Evolutionary conservation across 1,140 invertebrate genomes (phyloP).

Genomic region (Orchestia grillus): DNA sequence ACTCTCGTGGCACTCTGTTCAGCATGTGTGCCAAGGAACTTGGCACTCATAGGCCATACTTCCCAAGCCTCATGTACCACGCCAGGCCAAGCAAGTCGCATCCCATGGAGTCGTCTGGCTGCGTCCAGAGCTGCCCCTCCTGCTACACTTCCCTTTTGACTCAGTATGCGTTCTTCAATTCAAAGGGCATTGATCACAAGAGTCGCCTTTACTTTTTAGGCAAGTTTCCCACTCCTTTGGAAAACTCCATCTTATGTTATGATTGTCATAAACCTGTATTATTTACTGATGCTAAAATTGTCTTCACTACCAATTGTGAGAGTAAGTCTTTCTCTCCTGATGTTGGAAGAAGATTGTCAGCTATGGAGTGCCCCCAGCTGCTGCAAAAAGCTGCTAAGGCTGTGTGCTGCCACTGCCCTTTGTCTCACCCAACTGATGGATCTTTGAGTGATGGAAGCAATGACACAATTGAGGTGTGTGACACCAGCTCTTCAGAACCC

Average conservation of each 20-base stretch:
- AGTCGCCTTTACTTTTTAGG: slow-evolving; percentile 85
- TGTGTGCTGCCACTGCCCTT: neutral
- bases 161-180: slow-evolving; percentile 79
- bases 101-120: slow-evolving; percentile 82
- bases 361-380: slow-evolving; percentile 13
- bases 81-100: slow-evolving; percentile 84
- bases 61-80: slow-evolving; percentile 86
- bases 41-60: slow-evolving; percentile 79
- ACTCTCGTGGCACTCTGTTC: slow-evolving; percentile 82
- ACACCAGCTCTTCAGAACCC: slow-evolving; percentile 6
- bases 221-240: slow-evolving; percentile 72
- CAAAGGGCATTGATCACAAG: slow-evolving; percentile 71
- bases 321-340: slow-evolving; percentile 3
- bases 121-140: slow-evolving; percentile 82
- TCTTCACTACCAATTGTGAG: neutral
- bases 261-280: slow-evolving; percentile 31
- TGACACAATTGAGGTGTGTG: slow-evolving; percentile 39
- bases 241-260: slow-evolving; percentile 27
- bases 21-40: slow-evolving; percentile 74
- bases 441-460: slow-evolving; percentile 11
- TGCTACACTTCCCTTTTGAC: slow-evolving; percentile 85
- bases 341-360: neutral
- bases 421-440: neutral
- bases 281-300: slow-evolving; percentile 18
- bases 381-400: slow-evolving; percentile 1